Base-by-base conservation (phyloP, 2,797 vertebrate genomes). In the Odontamblyopus lacepedii region DNA sequence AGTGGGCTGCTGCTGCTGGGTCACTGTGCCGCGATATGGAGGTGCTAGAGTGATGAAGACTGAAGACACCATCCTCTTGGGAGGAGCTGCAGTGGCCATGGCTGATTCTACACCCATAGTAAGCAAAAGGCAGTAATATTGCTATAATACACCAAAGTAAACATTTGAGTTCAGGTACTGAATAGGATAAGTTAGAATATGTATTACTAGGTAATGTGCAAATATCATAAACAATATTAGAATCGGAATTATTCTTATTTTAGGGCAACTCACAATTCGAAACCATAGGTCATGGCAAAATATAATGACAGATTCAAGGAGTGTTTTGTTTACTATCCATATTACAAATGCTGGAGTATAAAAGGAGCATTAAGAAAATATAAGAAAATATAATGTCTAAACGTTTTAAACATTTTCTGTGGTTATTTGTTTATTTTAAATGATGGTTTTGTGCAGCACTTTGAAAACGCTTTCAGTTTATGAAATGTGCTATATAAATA, bases 1-100 rank as follows among this genome's bases (percentile, higher is more conserved):
- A 30, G 80, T 2, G 11, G 87, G 87, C 63, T 85, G 78, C 66
- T 89, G 80, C 66, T 89, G 90, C 63, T 89, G 90, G 1, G 91
- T 92, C 72, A 91, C 74, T 0, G 89, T 93, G 77, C 92, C 92
- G 27, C 91, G 91, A 77, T 84, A 89, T 0, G 97, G 96, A n/a
- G 96, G 87, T 0, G 93, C 82, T 70, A 99, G 91, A 6, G 95
- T 97, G 92, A 99, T 98, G 88, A 96, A 98, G 77, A 98, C 83
- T 0, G 97, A 98, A 0, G 97, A 98, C 57, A 96, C 94, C 4
- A 98, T 91, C 83, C 95, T 95, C 85, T 96, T 98, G 80, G 88
- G 87, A 35, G 92, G 74, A 67, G 87, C 84, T 27, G 91, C 89
- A 5, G 93, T 91, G 50, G 93, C 90, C 94, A 94, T 94, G 81